phyloP scores from a whole-genome alignment of 2,888 invertebrate species.

The Chymomyza caudatula region DNA sequence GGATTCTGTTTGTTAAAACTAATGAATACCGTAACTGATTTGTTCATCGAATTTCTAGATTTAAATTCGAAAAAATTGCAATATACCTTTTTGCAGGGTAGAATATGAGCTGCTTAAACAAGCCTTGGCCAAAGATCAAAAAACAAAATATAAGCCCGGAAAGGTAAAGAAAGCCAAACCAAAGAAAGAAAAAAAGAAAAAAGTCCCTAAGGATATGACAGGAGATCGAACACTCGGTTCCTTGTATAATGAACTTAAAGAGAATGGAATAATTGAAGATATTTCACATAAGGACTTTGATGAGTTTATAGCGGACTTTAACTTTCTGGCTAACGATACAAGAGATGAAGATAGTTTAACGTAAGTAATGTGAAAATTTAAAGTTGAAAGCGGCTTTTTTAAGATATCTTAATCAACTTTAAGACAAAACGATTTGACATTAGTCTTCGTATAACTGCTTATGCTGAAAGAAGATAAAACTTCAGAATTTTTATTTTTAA shows the following conservation, averaged over 20 bases:
- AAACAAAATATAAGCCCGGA: conserved; percentile 63
- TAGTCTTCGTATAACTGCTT: too few species aligned
- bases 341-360: conserved; percentile 61
- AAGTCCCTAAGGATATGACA: conserved; percentile 81
- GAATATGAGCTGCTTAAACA: conserved; percentile 76
- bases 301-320: conserved; percentile 84
- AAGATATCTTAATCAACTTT: too few species aligned
- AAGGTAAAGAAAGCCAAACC: conserved; percentile 54
- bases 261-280: conserved; percentile 80
- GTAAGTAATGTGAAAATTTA: conserved; percentile 36
- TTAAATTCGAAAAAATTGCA: too few species aligned
- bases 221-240: conserved; percentile 81
- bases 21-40: background rate
- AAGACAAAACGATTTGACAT: too few species aligned
- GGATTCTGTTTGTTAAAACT: too few species aligned
- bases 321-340: conserved; percentile 79
- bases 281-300: conserved; percentile 80
- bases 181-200: conserved; percentile 76
- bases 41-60: background rate
- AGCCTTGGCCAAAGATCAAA: conserved; percentile 76
- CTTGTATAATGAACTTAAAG: conserved; percentile 83
- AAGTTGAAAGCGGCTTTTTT: background rate
- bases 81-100: conserved; percentile 47
- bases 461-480: too few species aligned
- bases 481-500: too few species aligned